These are phyloP conservation scores for Neolamprologus hecqui DNA, from an alignment of 2,113 vertebrate species.

Conservation along the genomic window DNA sequence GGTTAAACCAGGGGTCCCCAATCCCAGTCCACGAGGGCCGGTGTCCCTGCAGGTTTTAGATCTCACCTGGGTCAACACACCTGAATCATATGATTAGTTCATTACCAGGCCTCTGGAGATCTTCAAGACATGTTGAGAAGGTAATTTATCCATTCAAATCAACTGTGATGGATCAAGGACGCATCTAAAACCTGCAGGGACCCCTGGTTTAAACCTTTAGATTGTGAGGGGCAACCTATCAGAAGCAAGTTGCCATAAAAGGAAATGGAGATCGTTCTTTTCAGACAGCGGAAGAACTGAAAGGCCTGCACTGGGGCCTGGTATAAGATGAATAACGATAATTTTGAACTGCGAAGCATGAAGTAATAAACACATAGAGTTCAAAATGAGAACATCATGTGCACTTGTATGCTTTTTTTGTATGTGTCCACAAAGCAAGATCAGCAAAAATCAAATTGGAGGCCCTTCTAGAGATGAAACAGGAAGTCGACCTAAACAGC, in stretches of 20 bases:
- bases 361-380: neutral
- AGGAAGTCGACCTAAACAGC: constrained; percentile 40
- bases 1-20: neutral
- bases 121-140: neutral
- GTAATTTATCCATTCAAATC: neutral
- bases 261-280: neutral
- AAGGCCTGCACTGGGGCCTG: neutral
- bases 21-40: neutral
- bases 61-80: neutral
- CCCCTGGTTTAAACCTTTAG: neutral
- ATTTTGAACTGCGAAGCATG: neutral
- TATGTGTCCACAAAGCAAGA: neutral
- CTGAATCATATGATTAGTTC: neutral
- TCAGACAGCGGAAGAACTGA: neutral
- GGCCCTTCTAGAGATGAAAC: neutral
- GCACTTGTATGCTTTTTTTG: neutral
- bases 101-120: neutral
- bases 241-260: neutral
- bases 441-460: neutral
- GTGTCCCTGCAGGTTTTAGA: neutral
- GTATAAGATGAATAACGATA: neutral
- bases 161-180: no score
- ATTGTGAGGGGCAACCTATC: neutral
- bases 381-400: neutral
- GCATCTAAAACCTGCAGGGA: no score